Evolutionary conservation across 2,888 invertebrate genomes (phyloP).

Genomic region (Limenitis camilla): DNA sequence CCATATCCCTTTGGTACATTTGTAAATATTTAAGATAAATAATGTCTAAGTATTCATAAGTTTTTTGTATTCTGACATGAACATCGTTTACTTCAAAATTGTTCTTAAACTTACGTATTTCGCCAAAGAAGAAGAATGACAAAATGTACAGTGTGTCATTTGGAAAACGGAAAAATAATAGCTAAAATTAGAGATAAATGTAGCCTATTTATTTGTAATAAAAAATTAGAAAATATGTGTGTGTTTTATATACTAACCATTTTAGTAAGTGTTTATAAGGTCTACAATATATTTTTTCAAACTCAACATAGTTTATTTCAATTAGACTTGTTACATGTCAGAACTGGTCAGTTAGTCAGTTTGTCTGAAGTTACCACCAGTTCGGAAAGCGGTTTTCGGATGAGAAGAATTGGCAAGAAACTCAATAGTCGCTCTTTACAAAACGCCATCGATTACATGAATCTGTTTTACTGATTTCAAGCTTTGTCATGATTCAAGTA

Average conservation of each 20-base stretch:
- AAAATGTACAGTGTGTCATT: constrained; percentile 26
- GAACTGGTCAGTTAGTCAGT: too few relatives aligned
- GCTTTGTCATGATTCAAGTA: too few relatives aligned
- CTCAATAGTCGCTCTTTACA: too few relatives aligned
- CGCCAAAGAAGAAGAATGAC: constrained; percentile 34
- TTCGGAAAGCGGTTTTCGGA: too few relatives aligned
- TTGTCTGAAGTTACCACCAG: too few relatives aligned
- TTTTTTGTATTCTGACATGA: constrained; percentile 4
- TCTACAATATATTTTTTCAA: too few relatives aligned
- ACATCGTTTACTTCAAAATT: constrained; percentile 22
- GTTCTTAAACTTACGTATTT: constrained; percentile 29
- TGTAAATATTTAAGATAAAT: constrained; percentile 33
- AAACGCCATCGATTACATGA: too few relatives aligned
- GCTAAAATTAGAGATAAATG: constrained; percentile 44
- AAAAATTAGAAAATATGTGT: constrained; percentile 31
- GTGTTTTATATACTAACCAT: constrained; percentile 18
- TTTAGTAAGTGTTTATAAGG: too few relatives aligned
- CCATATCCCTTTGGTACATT: constrained; percentile 29
- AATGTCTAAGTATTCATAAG: constrained; percentile 21
- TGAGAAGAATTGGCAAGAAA: too few relatives aligned
- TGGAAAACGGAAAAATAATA: constrained; percentile 31
- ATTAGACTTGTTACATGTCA: too few relatives aligned
- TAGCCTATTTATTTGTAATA: constrained; percentile 66
- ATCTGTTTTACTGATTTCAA: too few relatives aligned
- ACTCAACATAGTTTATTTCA: too few relatives aligned